Evolutionary conservation across 1,140 invertebrate species (phyloP), one percentile per base, ranked within the genome.

Genomic region (Trichomalopsis sarcophagae): DNA sequence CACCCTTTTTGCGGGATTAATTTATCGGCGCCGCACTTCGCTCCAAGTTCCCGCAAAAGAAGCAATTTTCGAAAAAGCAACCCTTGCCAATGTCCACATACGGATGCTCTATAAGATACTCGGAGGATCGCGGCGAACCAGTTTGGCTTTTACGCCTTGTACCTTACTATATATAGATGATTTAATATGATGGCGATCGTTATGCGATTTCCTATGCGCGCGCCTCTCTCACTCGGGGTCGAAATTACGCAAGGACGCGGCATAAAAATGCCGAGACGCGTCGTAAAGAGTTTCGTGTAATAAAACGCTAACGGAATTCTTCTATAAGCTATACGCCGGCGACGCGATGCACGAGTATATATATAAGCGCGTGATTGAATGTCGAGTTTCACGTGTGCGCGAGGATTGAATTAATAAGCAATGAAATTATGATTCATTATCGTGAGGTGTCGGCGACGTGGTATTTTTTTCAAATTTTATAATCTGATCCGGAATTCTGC

Each of bases 351-450:
- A n/a, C 21, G 4, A 7, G 33, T 36, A 36, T 36, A 36, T 36
- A 36, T 36, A 36, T 36, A 36, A 36, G 17, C 55, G 55, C 55
- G 17, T 17, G 55, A 62, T 62, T 44, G 17, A 77, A 77, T 30
- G n/a, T 55, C 17, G 30, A 68, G 81, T 40, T 74, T 44, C 21
- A 21, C 7, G 21, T 62, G 55, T 62, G 33, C 9, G 9, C 50
- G 1, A n/a, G 71, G 27, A 82, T 83, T 47, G 81, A 83, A 77
- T 76, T 68, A 83, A 83, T n/a, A 36, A 77, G 55, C 71, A 62
- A 76, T 83, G 73, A 75, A 82, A 81, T 81, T 71, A 73, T 27
- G 23, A 73, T 81, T 33, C 23, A 71, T 73, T 33, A 33, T 80
- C 36, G 40, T 23, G 78, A 40, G 78, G 23, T 80, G 55, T 69